Base-by-base conservation (phyloP, 2,113 vertebrate species). In the Solea solea region DNA sequence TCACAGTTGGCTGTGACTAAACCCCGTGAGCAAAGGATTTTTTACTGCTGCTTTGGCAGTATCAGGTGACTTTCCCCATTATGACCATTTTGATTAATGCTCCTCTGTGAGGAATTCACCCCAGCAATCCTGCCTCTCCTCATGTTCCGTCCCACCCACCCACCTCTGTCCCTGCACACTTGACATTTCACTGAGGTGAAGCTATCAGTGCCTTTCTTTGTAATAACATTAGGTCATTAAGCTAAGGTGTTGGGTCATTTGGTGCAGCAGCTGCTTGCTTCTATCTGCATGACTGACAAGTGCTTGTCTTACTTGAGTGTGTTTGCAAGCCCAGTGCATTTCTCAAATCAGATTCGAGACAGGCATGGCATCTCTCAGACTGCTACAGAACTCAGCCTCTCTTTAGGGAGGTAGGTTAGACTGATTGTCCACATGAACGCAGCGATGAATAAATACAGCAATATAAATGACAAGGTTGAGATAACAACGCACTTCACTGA, bases 201-300 rank as follows among this genome's bases (percentile, higher is more conserved):
- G 75, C 83, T 69, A 87, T 92, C 91, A 89, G 87, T 87, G 84
- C 84, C 40, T 51, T 73, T 84, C 84, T 90, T 80, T 89, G 74
- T 89, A 91, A 90, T 87, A 90, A 86, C 89, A 87, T 90, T 84
- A 86, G 89, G 81, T 79, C 83, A 89, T 91, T 91, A 80, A 81
- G 72, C 68, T 7, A 65, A 79, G 82, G 69, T 60, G 69, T 70
- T 41, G 45, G 67, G 74, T 83, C 72, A 44, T 51, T 51, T 7
- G 50, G 63, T 61, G 75, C 78, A 62, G 83, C 86, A 88, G 78
- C 89, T 84, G 84, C 76, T 76, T 79, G 56, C 74, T 80, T 82
- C 68, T 73, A 40, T 84, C 69, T 78, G 63, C 63, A 0, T 44
- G 74, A 64, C 69, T 21, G 75, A 73, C 70, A 70, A 85, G 65